Base-by-base conservation (phyloP, 2,797 vertebrate genomes). In the Yasuhikotakia modesta region DNA sequence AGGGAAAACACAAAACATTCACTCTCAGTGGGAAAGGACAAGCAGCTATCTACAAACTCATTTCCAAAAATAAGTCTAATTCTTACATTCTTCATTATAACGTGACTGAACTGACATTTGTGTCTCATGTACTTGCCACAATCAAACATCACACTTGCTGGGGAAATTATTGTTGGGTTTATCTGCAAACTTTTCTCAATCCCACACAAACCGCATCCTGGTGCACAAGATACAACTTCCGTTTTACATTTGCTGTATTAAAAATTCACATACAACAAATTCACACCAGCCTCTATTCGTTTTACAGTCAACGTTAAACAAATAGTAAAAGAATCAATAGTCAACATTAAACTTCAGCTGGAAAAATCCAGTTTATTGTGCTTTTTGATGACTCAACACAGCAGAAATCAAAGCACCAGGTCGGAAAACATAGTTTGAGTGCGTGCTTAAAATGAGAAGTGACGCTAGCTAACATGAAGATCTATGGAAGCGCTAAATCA, bases 401-500 rank as follows among this genome's bases (percentile, higher is more conserved):
- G 48, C 7, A 11, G 13, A 21, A n/a, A 10, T 66, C 19, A 45
- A 66, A 65, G 13, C 63, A 19, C 19, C 12, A 4, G 48, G 4
- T 50, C 57, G 58, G 43, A 24, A 43, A 11, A 10, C 2, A 43
- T 57, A 48, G 24, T 35, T 13, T 24, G 14, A 57, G 30, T 6
- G 24, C 24, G n/a, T 46, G 13, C 13, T 22, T 16, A 48, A 43
- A 1, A 39, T 48, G 27, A 61, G n/a, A 68, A 48, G 32, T 30
- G 69, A 60, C 43, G 60, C 24, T 21, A 32, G 39, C 24, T 6
- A 71, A 78, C 32, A 64, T 30, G 30, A 70, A 70, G 11, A 30
- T 12, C 32, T 57, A 66, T 73, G 39, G 50, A 50, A 72, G 52
- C 14, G 70, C 39, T 10, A 48, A 58, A 91, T 90, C 90, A 89